Percentiles rank a stretch among this genome's conserved stretches.
Conservation (phyloP, 2,888 invertebrate genomes). For the Drosophila mettleri region DNA sequence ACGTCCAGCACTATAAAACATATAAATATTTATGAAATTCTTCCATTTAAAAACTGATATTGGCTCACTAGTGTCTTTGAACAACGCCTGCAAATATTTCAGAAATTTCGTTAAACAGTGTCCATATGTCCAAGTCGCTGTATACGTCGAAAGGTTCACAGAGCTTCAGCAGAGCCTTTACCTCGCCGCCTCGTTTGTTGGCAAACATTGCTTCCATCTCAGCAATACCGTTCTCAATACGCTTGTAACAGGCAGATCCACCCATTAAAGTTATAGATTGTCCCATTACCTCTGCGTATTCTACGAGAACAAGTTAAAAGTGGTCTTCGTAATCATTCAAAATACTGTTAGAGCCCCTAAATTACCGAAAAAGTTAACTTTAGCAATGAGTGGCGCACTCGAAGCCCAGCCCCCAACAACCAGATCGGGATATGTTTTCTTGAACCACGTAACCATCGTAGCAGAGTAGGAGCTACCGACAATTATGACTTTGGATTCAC, state of each 20-base stretch:
- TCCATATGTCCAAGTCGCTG: conserved; percentile 81
- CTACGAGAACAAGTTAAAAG: conserved; percentile 51
- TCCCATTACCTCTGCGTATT: conserved; percentile 84
- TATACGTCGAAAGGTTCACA: conserved; percentile 80
- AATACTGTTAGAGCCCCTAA: no score
- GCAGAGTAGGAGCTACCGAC: conserved; percentile 90
- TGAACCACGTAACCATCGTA: conserved; percentile 89
- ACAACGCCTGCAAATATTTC: conserved; percentile 82
- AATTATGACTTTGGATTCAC: conserved; percentile 85
- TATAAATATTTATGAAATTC: no score
- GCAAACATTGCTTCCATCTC: conserved; percentile 79
- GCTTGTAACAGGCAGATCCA: conserved; percentile 79
- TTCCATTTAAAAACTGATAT: no score
- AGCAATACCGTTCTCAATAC: conserved; percentile 80
- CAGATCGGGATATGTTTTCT: conserved; percentile 88
- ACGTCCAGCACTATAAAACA: conserved; percentile 60
- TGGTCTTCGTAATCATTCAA: no score
- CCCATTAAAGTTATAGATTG: conserved; percentile 80
- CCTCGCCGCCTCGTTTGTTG: conserved; percentile 70
- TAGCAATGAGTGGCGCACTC: conserved; percentile 88
- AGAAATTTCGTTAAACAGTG: conserved; percentile 81
- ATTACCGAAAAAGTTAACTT: conserved; percentile 87
- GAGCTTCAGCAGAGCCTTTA: conserved; percentile 76
- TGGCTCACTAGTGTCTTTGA: conserved; percentile 78
- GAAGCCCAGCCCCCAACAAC: conserved; percentile 88